Evolutionary conservation across 1,140 invertebrate species (phyloP), one percentile per base, ranked within the genome.

Genomic region (Hestina assimilis): DNA sequence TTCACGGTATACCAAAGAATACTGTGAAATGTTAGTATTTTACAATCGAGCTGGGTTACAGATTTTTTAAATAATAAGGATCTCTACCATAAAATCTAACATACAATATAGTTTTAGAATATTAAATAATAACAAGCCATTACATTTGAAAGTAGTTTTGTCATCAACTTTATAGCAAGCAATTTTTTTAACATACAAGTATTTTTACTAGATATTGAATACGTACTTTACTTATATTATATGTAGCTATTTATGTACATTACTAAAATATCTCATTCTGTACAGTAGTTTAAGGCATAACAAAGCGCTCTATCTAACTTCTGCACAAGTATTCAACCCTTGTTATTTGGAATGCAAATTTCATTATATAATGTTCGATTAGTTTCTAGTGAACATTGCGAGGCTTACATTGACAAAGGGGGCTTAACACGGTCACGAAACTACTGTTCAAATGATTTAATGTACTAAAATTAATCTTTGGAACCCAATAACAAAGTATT

Each of bases 351-450:
- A 41, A 41, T 41, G 19, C 20, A 41, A 41, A 41, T 41, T 41
- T 41, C 38, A 41, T 41, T 41, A 15, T 41, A 41, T 41, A 41
- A 41, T 21, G 38, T 41, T 41, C 38, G 38, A 41, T 41, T 41
- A 41, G 38, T 41, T 41, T 41, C 2, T 19, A 21, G 20, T 21
- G 38, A 41, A 41, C 17, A 41, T 41, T n/a, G 38, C 20, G 17
- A 8, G 15, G 15, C 20, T 40, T 40, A 21, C 38, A 41, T 41
- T 41, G 7, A 20, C 38, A 21, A 21, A 20, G 20, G 38, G 38
- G 11, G 8, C 38, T 41, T 33, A 15, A 41, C 38, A 11, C 20
- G 8, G 1, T 12, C 1, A 1, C 17, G 35, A 38, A 38, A 38
- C 35, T 38, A 38, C 15, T 21, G 38, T 41, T 41, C 31, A 6